These are phyloP conservation scores for Diabrotica virgifera DNA, from an alignment of 1,140 invertebrate species.

Conservation along the genomic window DNA sequence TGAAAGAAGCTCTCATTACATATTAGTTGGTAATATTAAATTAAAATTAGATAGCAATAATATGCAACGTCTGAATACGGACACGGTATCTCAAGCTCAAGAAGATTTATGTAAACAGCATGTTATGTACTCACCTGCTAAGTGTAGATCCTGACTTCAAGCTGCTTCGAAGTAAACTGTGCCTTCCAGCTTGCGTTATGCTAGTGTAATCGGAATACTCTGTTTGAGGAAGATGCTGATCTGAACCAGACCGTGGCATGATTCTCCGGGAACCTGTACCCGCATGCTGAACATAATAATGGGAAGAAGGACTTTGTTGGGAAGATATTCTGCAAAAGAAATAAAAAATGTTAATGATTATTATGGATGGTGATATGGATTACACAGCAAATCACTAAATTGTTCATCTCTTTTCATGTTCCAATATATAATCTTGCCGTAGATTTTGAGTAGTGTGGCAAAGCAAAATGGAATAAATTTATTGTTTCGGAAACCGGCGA, in stretches of 20 bases:
- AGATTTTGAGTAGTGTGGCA: no score
- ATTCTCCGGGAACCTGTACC: conserved; percentile 52
- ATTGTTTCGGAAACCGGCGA: no score
- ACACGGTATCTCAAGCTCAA: no score
- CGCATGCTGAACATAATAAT: conserved; percentile 55
- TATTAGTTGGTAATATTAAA: no score
- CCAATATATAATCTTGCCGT: no score
- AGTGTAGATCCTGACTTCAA: conserved; percentile 62
- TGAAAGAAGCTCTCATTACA: no score
- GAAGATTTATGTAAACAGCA: no score
- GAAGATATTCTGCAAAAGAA: conserved; percentile 44
- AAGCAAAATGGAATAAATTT: no score
- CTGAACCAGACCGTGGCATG: conserved; percentile 79
- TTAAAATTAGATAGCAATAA: no score
- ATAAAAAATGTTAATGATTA: not conserved
- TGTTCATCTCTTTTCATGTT: not conserved
- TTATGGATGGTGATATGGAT: not conserved
- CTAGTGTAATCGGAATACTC: conserved; percentile 72
- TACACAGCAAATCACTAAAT: not conserved
- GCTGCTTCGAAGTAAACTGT: conserved; percentile 72
- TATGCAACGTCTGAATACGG: no score
- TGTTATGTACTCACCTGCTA: conserved; percentile 41
- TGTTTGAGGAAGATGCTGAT: conserved; percentile 78
- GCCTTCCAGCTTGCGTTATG: conserved; percentile 64
- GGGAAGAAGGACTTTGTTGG: conserved; percentile 50